Percentiles rank a stretch among this genome's conserved stretches.
Evolutionary conservation across 53 echinoderm and acorn worm species (phyloP).

Genomic region (Holothuria scabra): DNA sequence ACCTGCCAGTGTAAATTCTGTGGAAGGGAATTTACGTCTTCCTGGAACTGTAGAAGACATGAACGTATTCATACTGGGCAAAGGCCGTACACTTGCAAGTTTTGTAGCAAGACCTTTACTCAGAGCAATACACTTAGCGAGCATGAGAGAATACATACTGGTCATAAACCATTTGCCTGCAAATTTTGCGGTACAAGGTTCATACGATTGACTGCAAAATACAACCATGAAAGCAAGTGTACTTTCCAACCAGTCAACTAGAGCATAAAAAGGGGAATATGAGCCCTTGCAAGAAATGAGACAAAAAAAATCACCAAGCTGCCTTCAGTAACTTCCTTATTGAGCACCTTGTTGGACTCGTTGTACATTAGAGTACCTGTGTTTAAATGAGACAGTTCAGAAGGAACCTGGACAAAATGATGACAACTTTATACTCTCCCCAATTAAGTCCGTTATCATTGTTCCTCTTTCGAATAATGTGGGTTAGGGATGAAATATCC

Average conservation of each 20-base stretch:
- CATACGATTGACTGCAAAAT: conserved; percentile 26
- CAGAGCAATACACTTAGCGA: conserved; percentile 15
- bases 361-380: too few relatives aligned
- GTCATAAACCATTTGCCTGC: conserved; percentile 1
- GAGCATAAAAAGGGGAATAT: too few relatives aligned
- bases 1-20: conserved; percentile 12
- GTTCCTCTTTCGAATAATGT: too few relatives aligned
- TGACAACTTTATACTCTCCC: too few relatives aligned
- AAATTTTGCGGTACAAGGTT: conserved; percentile 14
- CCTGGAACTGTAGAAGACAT: conserved; percentile 32
- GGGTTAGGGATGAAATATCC: too few relatives aligned
- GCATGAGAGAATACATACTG: not conserved
- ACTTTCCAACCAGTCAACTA: not conserved
- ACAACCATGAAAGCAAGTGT: conserved; percentile 31
- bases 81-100: conserved; percentile 9
- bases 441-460: too few relatives aligned
- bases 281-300: too few relatives aligned
- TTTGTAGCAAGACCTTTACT: not conserved
- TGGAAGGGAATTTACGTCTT: conserved; percentile 2
- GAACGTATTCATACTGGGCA: conserved; percentile 4
- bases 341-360: too few relatives aligned
- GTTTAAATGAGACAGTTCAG: too few relatives aligned
- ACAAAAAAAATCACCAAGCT: too few relatives aligned
- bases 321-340: too few relatives aligned
- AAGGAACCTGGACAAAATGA: too few relatives aligned